Evolutionary conservation across 1,140 invertebrate species (phyloP).

Genomic region (Zaprionus inermis): DNA sequence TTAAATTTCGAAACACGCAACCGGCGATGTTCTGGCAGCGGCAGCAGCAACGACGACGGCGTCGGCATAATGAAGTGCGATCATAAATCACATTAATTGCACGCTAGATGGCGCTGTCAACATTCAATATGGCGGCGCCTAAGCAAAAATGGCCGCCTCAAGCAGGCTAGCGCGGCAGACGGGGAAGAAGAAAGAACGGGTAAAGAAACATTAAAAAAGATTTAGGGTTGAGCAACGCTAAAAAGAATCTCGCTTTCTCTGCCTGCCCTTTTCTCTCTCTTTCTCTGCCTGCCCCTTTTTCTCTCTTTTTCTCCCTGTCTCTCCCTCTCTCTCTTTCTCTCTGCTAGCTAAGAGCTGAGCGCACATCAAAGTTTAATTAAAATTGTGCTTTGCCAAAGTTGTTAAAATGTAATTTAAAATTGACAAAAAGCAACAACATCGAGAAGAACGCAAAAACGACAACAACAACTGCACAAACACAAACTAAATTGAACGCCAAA

Average conservation of each 20-base stretch:
- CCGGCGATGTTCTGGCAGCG: conserved; percentile 6
- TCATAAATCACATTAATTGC: conserved; percentile 80
- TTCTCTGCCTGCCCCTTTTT: not conserved
- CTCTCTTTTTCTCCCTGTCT: too few species aligned
- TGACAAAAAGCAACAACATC: conserved; percentile 43
- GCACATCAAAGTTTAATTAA: conserved; percentile 71
- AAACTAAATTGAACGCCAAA: conserved; percentile 49
- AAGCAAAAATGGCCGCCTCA: conserved; percentile 46
- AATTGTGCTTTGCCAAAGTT: conserved; percentile 52
- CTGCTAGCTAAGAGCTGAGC: conserved; percentile 15
- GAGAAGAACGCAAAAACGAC: conserved; percentile 4
- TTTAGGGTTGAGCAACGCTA: conserved; percentile 9
- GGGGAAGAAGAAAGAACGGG: not conserved
- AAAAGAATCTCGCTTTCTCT: not conserved
- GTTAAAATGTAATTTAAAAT: conserved; percentile 72
- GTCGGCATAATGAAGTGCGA: conserved; percentile 64
- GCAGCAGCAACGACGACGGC: conserved; percentile 2
- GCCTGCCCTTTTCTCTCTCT: not conserved
- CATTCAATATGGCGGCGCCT: conserved; percentile 63
- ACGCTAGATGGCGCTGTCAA: conserved; percentile 61
- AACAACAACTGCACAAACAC: conserved; percentile 23
- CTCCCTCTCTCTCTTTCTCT: not conserved
- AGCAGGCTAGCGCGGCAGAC: not conserved
- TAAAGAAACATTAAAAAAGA: conserved; percentile 13
- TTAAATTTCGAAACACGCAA: conserved; percentile 64